A percentile compares a stretch with the other conserved stretches of the same genome.
phyloP scores from a whole-genome alignment of 2,797 vertebrate genomes.

The Crax fasciolata region DNA sequence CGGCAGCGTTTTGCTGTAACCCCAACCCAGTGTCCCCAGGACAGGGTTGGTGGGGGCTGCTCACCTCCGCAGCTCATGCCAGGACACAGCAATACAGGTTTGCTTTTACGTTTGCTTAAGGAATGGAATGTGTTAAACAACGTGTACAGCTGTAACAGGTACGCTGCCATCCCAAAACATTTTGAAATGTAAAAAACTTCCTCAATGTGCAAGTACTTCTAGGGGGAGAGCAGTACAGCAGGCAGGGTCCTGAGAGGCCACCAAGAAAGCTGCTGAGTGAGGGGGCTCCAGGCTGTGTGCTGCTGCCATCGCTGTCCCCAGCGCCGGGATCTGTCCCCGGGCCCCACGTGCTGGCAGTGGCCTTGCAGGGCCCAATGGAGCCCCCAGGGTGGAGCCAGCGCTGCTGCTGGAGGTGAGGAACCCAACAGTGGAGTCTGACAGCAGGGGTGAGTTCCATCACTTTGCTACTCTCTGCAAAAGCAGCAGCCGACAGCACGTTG shows the following conservation, averaged over 20 bases:
- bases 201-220: fast-evolving
- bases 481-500: fast-evolving
- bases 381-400: fast-evolving
- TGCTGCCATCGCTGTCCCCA: fast-evolving
- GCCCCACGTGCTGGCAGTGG: fast-evolving
- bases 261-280: fast-evolving
- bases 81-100: fast-evolving
- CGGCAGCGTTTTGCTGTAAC: not conserved
- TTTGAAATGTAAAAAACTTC: not conserved
- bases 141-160: not conserved
- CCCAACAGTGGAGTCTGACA: fast-evolving
- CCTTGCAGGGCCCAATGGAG: fast-evolving
- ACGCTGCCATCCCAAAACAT: not conserved
- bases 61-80: not conserved
- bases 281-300: fast-evolving
- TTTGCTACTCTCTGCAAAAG: fast-evolving
- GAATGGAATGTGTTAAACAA: fast-evolving
- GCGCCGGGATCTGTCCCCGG: too few species aligned
- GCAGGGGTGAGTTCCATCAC: not conserved
- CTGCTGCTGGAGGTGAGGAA: fast-evolving
- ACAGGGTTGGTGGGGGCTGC: not conserved
- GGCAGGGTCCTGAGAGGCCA: fast-evolving
- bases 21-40: not conserved
- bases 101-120: not conserved
- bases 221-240: not conserved